Base-by-base conservation (phyloP, 2,888 invertebrate genomes). In the Acrocyrtus sp. region DNA sequence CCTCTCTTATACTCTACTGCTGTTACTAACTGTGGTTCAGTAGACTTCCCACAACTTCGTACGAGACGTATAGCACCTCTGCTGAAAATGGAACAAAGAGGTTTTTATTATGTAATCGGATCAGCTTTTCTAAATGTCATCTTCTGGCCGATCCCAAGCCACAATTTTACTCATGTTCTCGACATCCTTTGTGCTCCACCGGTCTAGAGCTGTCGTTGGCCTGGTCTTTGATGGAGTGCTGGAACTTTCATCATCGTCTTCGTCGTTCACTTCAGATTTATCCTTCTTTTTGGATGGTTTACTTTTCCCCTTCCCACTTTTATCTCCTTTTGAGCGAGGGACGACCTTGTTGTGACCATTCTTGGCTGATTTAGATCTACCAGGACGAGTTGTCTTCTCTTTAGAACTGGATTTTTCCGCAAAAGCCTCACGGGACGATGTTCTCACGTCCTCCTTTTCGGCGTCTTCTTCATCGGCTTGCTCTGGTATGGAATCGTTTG, bases 141-240 rank as follows among this genome's bases (percentile, higher is more conserved):
- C 85, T 76, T 86, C 85, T 0, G 76, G 75, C 78, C 87, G 85
- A 82, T 88, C 88, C 89, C 89, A 89, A 34, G 89, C 89, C 76
- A 90, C 86, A 82, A 91, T 89, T 81, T 89, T 88, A 84, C 91
- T 91, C 86, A 92, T 91, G 83, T 89, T 89, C 72, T 89, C 87
- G 79, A 91, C 88, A 79, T 87, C 88, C 78, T 89, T 88, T 47
- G 89, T 91, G 84, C 91, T 91, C 91, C 91, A 91, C 0, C 91
- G 89, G 82, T 91, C 90, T 85, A 91, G 90, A 8, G 87, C 87
- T 3, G 80, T 79, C 10, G 56, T 17, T 5, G 80, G 80, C 26
- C 80, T 39, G 47, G 22, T 19, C n/a, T 56, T 26, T 4, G 58
- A 27, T 24, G 72, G 63, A 12, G 65, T 48, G n/a, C 58, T 58